Evolutionary conservation across 2,797 vertebrate genomes (phyloP), one percentile per base, ranked within the genome.

Genomic region (Muscicapa striata): DNA sequence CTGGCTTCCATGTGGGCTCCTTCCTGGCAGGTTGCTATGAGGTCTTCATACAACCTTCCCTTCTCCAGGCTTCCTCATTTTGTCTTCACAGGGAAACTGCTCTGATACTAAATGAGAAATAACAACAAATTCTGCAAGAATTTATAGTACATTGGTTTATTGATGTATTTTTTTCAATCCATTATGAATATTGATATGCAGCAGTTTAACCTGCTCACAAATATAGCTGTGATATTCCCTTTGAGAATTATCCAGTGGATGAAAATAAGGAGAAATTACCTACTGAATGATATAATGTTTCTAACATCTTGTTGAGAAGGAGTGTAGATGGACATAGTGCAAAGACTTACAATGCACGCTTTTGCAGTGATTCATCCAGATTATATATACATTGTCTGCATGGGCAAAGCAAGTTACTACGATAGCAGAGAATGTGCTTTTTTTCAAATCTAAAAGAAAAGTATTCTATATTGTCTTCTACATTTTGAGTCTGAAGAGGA

Each of bases 101-200:
- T 72, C 22, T 64, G 40, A 40, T 29, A 26, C 76, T 88, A 30
- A 15, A 76, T 22, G 6, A 54, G 16, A 82, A 32, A 15, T n/a
- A 73, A 72, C 83, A 70, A 27, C 23, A 74, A 93, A 48, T 83
- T 64, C 69, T 69, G n/a, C 43, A 68, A 29, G 46, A 64, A 49
- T 79, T 84, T 74, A 3, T 61, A 41, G n/a, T 22, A 24, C 16
- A 6, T 54, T 89, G 64, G 22, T 90, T 83, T 89, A 58, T n/a
- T 92, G 32, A 23, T 86, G 12, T 66, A n/a, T 57, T 95, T 96
- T 95, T 91, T 75, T 88, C 46, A 93, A 18, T 54, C 24, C 41
- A 9, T 69, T 58, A 3, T 34, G 57, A 78, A 5, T 43, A 46
- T n/a, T 32, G 40, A 13, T 64, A 61, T 64, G 69, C 70, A 93